A percentile compares a stretch with the other conserved stretches of the same genome.
phyloP scores from a whole-genome alignment of 2,888 invertebrate genomes.

The Endomychus coccineus region DNA sequence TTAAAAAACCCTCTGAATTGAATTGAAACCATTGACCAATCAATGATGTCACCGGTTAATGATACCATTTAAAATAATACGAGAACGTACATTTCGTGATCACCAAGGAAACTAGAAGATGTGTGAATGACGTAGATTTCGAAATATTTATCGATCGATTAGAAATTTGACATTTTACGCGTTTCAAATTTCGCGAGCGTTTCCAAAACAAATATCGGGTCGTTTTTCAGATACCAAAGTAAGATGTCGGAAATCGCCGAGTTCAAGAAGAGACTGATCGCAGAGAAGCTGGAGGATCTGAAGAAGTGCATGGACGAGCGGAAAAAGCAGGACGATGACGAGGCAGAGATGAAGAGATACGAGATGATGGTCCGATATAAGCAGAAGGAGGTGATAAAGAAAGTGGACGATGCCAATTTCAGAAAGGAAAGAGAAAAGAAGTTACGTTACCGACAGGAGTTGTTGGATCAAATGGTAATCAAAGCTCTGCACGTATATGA shows the following conservation, averaged over 20 bases:
- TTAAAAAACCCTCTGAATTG: no score
- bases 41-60: no score
- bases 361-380: conserved; percentile 53
- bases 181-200: no score
- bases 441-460: conserved; percentile 43
- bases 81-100: no score
- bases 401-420: conserved; percentile 42
- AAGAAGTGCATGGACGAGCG: conserved; percentile 4
- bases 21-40: no score
- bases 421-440: conserved; percentile 42
- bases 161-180: no score
- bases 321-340: conserved; percentile 35
- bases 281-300: conserved; percentile 5
- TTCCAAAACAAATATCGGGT: no score
- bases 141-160: no score
- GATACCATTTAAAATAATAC: no score
- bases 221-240: conserved; percentile 34
- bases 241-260: conserved; percentile 25
- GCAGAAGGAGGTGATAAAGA: conserved; percentile 45
- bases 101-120: no score
- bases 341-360: conserved; percentile 48
- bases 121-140: no score
- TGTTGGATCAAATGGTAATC: conserved; percentile 47
- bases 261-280: conserved; percentile 1
- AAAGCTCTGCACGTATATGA: no score